A percentile compares a stretch with the other conserved stretches of the same genome.
These are phyloP conservation scores for Cebidichthys violaceus DNA, from an alignment of 2,113 vertebrate genomes.

Conservation along the genomic window DNA sequence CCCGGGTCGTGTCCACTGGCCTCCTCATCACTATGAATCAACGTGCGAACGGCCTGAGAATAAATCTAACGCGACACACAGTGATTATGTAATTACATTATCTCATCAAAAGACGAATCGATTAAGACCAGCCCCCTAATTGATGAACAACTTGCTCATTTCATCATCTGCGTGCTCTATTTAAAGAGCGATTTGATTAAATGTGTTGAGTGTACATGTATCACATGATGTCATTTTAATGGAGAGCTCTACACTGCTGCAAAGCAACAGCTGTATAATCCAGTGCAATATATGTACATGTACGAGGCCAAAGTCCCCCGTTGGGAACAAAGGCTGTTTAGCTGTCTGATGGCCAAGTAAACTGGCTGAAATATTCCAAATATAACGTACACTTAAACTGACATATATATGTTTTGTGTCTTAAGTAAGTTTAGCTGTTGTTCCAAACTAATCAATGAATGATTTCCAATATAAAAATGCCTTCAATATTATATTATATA, in stretches of 20 bases:
- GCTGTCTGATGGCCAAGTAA: too few species aligned
- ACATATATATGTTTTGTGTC: too few species aligned
- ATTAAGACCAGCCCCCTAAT: not conserved
- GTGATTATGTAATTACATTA: constrained; percentile 2
- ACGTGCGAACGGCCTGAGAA: not conserved
- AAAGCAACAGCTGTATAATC: not conserved
- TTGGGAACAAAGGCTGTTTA: too few species aligned
- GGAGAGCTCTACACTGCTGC: not conserved
- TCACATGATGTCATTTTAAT: not conserved
- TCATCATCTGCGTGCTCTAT: not conserved
- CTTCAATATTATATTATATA: not conserved
- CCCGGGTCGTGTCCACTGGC: not conserved
- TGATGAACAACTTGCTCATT: not conserved
- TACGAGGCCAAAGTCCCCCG: too few species aligned
- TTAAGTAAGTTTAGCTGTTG: too few species aligned
- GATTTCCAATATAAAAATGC: not conserved
- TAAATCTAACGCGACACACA: not conserved
- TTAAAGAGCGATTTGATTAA: not conserved
- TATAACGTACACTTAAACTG: too few species aligned
- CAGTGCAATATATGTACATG: not conserved
- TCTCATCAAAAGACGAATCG: not conserved
- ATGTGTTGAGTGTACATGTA: not conserved
- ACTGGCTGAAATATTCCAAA: too few species aligned
- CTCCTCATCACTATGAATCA: not conserved
- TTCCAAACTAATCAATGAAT: not conserved